phyloP scores from a whole-genome alignment of 2,888 invertebrate genomes.

The Linnaemya tessellans region DNA sequence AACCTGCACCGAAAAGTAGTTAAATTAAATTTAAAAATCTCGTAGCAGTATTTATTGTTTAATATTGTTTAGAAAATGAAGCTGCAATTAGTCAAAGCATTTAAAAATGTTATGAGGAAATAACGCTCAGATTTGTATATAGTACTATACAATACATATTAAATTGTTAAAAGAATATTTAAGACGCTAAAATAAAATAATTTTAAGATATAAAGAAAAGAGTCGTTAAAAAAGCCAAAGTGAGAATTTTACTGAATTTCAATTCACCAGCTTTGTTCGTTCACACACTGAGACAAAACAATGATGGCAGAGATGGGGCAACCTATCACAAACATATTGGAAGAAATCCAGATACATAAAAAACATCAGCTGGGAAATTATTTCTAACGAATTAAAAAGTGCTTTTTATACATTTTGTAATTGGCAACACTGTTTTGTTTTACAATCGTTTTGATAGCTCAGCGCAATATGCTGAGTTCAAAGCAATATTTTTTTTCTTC shows the following conservation, averaged over 20 bases:
- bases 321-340: too few relatives aligned
- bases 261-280: background rate
- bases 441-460: too few relatives aligned
- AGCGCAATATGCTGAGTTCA: too few relatives aligned
- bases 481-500: too few relatives aligned
- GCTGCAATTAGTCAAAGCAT: constrained; percentile 53
- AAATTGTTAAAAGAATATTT: constrained; percentile 11
- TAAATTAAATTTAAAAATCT: constrained; percentile 44
- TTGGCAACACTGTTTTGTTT: too few relatives aligned
- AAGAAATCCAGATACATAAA: too few relatives aligned
- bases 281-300: constrained; percentile 45
- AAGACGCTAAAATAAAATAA: constrained; percentile 48
- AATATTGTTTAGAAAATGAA: constrained; percentile 46
- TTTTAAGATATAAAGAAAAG: constrained; percentile 39
- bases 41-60: constrained; percentile 55
- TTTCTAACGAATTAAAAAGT: too few relatives aligned
- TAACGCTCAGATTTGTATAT: constrained; percentile 42
- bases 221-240: constrained; percentile 27
- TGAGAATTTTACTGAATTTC: constrained; percentile 1
- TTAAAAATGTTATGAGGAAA: constrained; percentile 1
- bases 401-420: too few relatives aligned
- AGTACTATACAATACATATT: background rate
- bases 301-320: background rate
- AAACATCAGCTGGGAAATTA: too few relatives aligned
- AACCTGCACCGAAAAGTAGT: constrained; percentile 53